Evolutionary conservation across 2,797 vertebrate species (phyloP), one percentile per base, ranked within the genome.

Genomic region (Thamnophis elegans): DNA sequence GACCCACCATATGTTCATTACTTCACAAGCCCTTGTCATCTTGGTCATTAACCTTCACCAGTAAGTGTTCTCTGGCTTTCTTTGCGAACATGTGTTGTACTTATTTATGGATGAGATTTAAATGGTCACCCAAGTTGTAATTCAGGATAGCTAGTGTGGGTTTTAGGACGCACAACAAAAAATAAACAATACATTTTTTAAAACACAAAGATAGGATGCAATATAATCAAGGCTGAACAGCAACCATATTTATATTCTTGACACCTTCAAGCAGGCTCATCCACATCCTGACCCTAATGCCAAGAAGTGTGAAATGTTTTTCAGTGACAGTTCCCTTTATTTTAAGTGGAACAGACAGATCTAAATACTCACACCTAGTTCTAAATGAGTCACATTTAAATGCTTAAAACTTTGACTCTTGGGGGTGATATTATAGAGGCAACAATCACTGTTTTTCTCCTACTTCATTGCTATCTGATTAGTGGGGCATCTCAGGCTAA

Each of bases 1-100:
- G 92, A 98, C 98, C 1, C 98, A 98, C 92, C 98, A 98, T 0
- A 96, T 98, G 85, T 98, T 98, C 96, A 97, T 98, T 96, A 98
- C 98, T 20, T 96, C 97, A 11, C 96, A 98, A 89, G 98, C 98
- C 0, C 96, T 98, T 1, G 96, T 98, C 92, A 97, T 98, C 94
- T 97, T 98, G 0, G 96, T 97, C 58, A 93, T 98, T 90, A 96
- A 98, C 93, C 96, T 98, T 89, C 96, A 97, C 93, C 97, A 96
- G 98, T 98, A 94, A 94, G 95, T 92, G 5, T 51, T 56, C 5
- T n/a, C 55, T 32, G 51, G 22, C 28, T 85, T 60, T 14, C 42
- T 13, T 11, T 51, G 42, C 22, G 4, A 25, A 51, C 4, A 82
- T 82, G 36, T 82, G 47, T 82, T 47, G 60, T 78, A 13, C 1